Evolutionary conservation across 2,113 vertebrate species (phyloP), one percentile per base, ranked within the genome.

Genomic region (Procapra przewalskii): DNA sequence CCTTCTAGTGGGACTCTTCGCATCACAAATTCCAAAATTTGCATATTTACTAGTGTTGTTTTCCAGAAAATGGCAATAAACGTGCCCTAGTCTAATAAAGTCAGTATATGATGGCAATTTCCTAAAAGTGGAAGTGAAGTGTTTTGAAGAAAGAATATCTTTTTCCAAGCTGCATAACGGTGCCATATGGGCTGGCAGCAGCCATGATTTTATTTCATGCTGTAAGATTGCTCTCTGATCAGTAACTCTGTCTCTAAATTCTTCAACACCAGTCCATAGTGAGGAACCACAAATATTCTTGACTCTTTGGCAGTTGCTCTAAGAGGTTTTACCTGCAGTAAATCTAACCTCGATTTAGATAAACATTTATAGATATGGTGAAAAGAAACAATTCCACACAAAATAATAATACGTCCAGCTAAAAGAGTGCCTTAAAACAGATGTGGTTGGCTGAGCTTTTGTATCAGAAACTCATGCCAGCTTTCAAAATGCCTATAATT

Each of bases 401-500:
- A 93, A 94, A 82, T 45, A 84, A 88, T 94, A 83, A 88, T 71
- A 33, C 55, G 81, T 81, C 13, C 62, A 88, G 6, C 50, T 88
- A 94, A 97, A 96, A 36, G 2, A 93, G 36, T 71, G 60, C 16
- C 55, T 95, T 88, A 86, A 92, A 97, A 90, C 48, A 92, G 62
- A 43, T 14, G 64, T 79, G 40, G 59, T 36, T 91, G 50, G 16
- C 82, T 95, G 83, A 91, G 45, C 19, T 82, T 94, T 97, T 95
- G 85, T 54, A 89, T 84, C 7, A 79, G 84, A 71, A 91, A 93
- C 33, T 59, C 33, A 86, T 25, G 90, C 6, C 45, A 85, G 40
- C 43, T 97, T 97, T 95, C 23, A 33, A 97, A 91, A 94, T 45
- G 7, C 86, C 82, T 93, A 55, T 48, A 45, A n/a, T 85, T 95